Percentiles rank a stretch among this genome's conserved stretches.
Evolutionary conservation across 2,888 invertebrate genomes (phyloP).

Genomic region (Cerastis leucographa): DNA sequence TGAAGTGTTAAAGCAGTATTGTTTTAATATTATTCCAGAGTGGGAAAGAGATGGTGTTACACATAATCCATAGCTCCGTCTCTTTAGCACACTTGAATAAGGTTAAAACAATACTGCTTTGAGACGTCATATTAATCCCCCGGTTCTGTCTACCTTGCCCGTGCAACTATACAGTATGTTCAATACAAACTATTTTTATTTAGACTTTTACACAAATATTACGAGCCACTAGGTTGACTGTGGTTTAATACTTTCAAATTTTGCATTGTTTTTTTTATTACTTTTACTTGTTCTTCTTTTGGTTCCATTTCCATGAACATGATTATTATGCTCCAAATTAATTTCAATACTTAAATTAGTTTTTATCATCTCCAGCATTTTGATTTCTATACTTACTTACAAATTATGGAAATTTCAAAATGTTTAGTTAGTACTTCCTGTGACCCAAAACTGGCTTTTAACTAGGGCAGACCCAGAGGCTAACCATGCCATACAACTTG

Average conservation of each 20-base stretch:
- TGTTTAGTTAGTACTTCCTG: too few species aligned
- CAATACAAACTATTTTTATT: background rate
- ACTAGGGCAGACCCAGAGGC: background rate
- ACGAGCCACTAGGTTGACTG: background rate
- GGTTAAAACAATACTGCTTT: too few species aligned
- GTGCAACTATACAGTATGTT: background rate
- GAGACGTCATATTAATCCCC: too few species aligned
- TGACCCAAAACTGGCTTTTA: background rate
- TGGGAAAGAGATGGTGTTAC: too few species aligned
- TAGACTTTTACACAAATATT: background rate
- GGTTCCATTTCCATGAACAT: background rate
- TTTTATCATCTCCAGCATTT: background rate
- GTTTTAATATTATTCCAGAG: too few species aligned
- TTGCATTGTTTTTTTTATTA: background rate
- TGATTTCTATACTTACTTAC: background rate
- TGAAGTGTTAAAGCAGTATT: too few species aligned
- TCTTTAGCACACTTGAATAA: too few species aligned
- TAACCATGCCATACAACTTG: background rate
- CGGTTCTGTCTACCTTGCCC: background rate
- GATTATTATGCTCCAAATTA: background rate
- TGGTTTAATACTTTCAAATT: background rate
- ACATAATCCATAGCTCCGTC: too few species aligned
- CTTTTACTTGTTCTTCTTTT: background rate
- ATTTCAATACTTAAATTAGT: background rate
- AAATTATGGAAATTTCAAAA: background rate